Percentiles rank a stretch among this genome's conserved stretches.
phyloP scores from a whole-genome alignment of 2,113 vertebrate species.

The Azemiops feae region DNA sequence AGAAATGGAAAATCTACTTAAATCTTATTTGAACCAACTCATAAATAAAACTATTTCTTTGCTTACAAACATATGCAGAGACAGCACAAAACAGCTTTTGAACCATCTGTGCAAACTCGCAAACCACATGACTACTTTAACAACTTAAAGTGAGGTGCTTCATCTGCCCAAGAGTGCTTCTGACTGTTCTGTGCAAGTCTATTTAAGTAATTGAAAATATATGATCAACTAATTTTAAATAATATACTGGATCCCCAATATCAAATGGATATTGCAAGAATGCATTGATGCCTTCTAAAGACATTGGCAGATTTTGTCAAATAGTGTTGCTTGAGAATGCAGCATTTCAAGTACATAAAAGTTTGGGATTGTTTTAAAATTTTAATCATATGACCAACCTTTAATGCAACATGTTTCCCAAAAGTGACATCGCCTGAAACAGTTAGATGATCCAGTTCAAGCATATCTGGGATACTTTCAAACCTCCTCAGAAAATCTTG shows the following conservation, averaged over 20 bases:
- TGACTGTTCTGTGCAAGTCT: background rate
- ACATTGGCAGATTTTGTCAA: background rate
- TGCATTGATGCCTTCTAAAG: background rate
- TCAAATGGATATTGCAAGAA: background rate
- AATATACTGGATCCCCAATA: no score
- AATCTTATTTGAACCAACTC: background rate
- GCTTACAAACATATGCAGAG: background rate
- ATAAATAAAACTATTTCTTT: background rate
- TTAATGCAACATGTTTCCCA: conserved; percentile 93
- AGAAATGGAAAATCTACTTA: background rate
- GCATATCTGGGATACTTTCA: conserved; percentile 98
- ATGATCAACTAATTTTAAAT: background rate
- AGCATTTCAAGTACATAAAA: background rate
- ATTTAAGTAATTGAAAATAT: background rate
- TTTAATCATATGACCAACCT: conserved; percentile 72
- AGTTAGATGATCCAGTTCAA: conserved; percentile 97
- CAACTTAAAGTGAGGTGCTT: background rate
- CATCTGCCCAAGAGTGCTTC: background rate
- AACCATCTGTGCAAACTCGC: background rate
- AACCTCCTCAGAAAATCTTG: conserved; percentile 94
- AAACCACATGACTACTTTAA: background rate
- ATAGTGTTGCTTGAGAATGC: background rate
- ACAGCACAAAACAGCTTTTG: background rate
- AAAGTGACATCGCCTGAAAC: conserved; percentile 98
- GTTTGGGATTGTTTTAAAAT: background rate